Evolutionary conservation across 2,113 vertebrate species (phyloP).

Genomic region (Dendropsophus ebraccatus): DNA sequence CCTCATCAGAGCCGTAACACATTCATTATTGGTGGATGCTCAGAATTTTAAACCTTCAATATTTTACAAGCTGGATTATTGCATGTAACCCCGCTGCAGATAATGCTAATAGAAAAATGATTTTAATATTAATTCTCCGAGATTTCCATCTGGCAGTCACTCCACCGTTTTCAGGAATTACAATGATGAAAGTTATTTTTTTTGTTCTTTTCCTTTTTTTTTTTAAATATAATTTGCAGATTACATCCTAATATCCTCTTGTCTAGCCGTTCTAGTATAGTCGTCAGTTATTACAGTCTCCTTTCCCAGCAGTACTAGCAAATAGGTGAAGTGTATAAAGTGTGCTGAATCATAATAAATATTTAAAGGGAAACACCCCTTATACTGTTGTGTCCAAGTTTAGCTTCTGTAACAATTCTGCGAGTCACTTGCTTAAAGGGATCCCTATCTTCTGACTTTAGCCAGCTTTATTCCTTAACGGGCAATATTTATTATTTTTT

Average conservation of each 20-base stretch:
- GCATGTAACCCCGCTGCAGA: not conserved
- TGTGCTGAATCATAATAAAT: not conserved
- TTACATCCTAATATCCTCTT: not conserved
- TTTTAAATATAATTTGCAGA: not conserved
- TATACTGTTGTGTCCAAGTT: too few relatives aligned
- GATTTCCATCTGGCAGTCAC: conserved; percentile 1
- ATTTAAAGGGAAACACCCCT: not conserved
- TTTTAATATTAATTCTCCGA: conserved; percentile 36
- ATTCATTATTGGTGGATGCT: conserved; percentile 52
- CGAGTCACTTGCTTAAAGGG: too few relatives aligned
- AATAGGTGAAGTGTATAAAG: not conserved
- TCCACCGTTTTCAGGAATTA: conserved; percentile 13
- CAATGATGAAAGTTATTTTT: conserved; percentile 12
- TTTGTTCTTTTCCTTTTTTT: not conserved
- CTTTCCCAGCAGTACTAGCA: not conserved
- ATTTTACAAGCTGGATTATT: conserved; percentile 40
- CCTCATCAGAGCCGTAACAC: conserved; percentile 48
- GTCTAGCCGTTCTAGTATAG: not conserved
- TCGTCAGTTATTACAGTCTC: not conserved
- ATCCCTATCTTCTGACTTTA: too few relatives aligned
- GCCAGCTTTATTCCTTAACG: too few relatives aligned
- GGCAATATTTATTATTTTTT: too few relatives aligned
- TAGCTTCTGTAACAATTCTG: too few relatives aligned
- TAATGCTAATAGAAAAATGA: conserved; percentile 27
- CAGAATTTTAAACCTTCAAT: conserved; percentile 47